A percentile compares a stretch with the other conserved stretches of the same genome.
Evolutionary conservation across 2,113 vertebrate species (phyloP).

Genomic region (Silurus meridionalis): DNA sequence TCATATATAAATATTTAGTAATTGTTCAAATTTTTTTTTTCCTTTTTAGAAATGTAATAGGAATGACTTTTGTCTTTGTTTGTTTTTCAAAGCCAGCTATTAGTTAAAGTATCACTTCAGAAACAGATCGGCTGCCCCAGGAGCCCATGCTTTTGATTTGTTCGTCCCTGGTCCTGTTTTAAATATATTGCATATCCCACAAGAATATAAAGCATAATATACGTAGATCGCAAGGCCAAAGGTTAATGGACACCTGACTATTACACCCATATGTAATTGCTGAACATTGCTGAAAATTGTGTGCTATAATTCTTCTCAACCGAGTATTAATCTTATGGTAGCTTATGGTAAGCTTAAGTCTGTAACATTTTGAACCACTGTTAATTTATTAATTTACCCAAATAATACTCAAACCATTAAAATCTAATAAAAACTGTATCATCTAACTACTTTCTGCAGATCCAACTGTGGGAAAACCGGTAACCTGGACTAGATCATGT

Average conservation of each 20-base stretch:
- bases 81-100: not conserved
- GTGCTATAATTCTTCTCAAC: too few relatives aligned
- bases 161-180: not conserved
- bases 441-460: too few relatives aligned
- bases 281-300: too few relatives aligned
- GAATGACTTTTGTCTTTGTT: not conserved
- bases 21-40: too few relatives aligned
- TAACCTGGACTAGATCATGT: not conserved
- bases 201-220: too few relatives aligned
- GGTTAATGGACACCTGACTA: not conserved
- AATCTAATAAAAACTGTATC: too few relatives aligned
- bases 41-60: not conserved
- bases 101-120: not conserved
- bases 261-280: not conserved
- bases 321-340: too few relatives aligned
- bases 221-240: not conserved
- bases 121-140: not conserved
- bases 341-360: too few relatives aligned
- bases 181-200: not conserved
- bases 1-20: too few relatives aligned
- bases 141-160: not conserved
- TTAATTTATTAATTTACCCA: too few relatives aligned
- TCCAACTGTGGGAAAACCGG: not conserved
- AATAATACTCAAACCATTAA: too few relatives aligned
- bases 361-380: too few relatives aligned